Base-by-base conservation (phyloP, 2,888 invertebrate species). In the Anagyrus pseudococci region DNA sequence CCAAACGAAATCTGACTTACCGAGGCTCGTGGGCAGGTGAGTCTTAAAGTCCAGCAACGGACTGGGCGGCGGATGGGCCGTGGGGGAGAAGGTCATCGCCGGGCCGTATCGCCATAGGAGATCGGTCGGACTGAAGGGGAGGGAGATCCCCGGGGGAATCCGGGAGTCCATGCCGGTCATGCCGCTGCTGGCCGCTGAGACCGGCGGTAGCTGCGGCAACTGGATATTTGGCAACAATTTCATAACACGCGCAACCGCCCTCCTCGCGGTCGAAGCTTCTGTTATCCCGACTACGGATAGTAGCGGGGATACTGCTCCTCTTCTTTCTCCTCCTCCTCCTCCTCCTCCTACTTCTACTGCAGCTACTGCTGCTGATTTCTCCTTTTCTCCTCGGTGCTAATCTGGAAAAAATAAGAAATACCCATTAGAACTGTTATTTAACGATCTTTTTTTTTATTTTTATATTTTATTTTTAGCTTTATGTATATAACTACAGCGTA, bases 1-100 rank as follows among this genome's bases (percentile, higher is more conserved):
- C 4, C n/a, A 40, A 10, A 40, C 33, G n/a, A 37, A 15, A 49
- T 70, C 75, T n/a, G n/a, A n/a, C n/a, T 77, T 73, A 85, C 85
- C 84, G 71, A 94, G 84, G 71, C 88, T 89, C 43, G 89, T 86
- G 26, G 95, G 95, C 73, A 95, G 83, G 78, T 94, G 94, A 56
- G 92, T 92, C 82, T 94, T 94, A 75, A 94, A 88, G 77, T 95
- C 94, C 64, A 91, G 86, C 67, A 92, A 84, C 10, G 92, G 92
- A 67, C 88, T 89, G 20, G 85, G 84, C 25, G 88, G 89, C 46
- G 83, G 84, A 69, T 83, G 84, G 23, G 86, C 86, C 20, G 84
- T 85, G 64, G 85, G 87, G 49, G 86, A 87, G 64, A 91, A 89
- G 78, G 90, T 91, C 64, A 90, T 89, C 66, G 90, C 84, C 53